Evolutionary conservation across 2,113 vertebrate species (phyloP).

Genomic region (Phyllostomus discolor): DNA sequence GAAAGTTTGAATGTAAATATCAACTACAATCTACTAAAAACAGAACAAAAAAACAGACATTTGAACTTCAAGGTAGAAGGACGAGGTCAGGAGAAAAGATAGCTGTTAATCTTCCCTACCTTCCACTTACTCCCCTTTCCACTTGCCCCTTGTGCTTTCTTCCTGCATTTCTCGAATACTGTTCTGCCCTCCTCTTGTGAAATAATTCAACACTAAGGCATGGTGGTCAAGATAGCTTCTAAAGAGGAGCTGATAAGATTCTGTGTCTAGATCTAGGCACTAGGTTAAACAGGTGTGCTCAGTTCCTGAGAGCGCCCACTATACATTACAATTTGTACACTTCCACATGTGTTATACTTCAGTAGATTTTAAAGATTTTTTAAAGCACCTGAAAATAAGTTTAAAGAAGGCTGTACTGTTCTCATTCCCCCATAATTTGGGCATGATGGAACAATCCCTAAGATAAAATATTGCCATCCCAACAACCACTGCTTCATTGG

Average conservation of each 20-base stretch:
- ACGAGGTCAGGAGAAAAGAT: not conserved
- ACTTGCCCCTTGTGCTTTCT: accelerated
- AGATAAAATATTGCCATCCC: not conserved
- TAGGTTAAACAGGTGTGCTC: not conserved
- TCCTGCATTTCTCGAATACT: not conserved
- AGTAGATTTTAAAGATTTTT: not conserved
- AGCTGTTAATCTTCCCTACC: not conserved
- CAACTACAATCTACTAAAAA: conserved; percentile 71
- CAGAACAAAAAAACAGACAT: conserved; percentile 53
- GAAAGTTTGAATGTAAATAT: conserved; percentile 70
- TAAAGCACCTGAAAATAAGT: not conserved
- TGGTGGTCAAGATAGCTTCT: not conserved
- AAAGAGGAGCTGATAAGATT: not conserved
- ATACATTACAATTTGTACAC: not conserved
- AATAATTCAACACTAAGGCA: not conserved
- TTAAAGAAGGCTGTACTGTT: not conserved
- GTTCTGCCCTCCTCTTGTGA: not conserved
- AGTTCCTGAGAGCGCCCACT: not conserved
- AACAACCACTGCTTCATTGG: not conserved
- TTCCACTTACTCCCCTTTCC: not conserved
- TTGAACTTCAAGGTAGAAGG: conserved; percentile 45
- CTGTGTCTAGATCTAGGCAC: not conserved
- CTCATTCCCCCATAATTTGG: not conserved
- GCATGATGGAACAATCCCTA: not conserved
- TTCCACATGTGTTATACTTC: not conserved